These are phyloP conservation scores for Sorex maritimensis DNA, from an alignment of 2,797 vertebrate species.

Conservation along the genomic window DNA sequence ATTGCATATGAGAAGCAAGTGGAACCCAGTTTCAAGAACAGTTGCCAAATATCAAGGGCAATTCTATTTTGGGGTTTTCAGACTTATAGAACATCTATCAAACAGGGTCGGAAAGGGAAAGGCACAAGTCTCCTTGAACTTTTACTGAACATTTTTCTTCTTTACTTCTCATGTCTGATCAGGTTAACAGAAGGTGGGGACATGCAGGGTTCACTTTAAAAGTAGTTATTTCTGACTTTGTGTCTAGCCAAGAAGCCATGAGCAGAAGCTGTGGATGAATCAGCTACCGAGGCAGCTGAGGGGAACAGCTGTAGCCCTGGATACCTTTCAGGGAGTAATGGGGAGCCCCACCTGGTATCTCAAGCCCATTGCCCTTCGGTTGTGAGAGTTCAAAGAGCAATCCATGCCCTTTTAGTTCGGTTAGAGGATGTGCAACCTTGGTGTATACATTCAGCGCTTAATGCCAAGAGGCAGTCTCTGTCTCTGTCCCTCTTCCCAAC, in stretches of 20 bases:
- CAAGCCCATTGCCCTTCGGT: neutral
- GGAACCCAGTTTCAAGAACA: neutral
- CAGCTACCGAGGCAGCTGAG: neutral
- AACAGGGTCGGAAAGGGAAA: neutral
- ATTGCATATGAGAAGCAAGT: constrained; percentile 26
- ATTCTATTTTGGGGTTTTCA: neutral
- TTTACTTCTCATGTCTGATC: neutral
- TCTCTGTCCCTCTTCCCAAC: neutral
- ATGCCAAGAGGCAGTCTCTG: too few relatives aligned
- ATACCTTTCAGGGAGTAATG: neutral
- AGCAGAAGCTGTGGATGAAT: neutral
- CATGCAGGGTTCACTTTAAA: neutral
- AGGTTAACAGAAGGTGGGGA: neutral
- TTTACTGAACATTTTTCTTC: neutral
- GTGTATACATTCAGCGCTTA: neutral
- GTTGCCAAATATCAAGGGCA: neutral
- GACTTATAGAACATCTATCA: neutral
- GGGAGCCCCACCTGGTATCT: neutral
- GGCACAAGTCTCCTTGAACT: neutral
- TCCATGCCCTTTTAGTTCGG: neutral
- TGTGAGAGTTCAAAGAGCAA: neutral
- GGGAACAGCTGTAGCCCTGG: neutral
- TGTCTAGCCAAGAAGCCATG: neutral
- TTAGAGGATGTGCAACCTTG: neutral
- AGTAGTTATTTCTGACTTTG: neutral